A percentile compares a stretch with the other conserved stretches of the same genome.
These are phyloP conservation scores for Threskiornis aethiopicus DNA, from an alignment of 2,797 vertebrate species.

Conservation along the genomic window DNA sequence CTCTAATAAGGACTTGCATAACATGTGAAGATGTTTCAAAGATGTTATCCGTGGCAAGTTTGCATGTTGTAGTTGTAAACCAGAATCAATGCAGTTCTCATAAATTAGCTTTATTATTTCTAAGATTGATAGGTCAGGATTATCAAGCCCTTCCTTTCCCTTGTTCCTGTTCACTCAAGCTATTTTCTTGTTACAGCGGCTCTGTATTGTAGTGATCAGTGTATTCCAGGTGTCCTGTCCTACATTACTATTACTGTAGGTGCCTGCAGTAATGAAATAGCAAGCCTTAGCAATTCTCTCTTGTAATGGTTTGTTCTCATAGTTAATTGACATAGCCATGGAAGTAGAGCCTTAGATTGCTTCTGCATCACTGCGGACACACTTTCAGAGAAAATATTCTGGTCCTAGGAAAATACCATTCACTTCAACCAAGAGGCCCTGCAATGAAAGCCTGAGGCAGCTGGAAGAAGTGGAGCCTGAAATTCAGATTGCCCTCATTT, in stretches of 20 bases:
- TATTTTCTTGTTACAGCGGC: background rate
- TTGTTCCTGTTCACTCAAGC: background rate
- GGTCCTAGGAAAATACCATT: slow-evolving; percentile 1
- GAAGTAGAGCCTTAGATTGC: background rate
- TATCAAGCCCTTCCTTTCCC: background rate
- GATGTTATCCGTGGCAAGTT: rapidly evolving
- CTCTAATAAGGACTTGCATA: background rate
- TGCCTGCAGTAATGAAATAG: background rate
- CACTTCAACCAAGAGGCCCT: background rate
- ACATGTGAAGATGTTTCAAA: background rate
- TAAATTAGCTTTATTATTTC: background rate
- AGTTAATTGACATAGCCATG: slow-evolving; percentile 13
- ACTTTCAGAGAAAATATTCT: background rate
- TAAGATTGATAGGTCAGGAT: background rate
- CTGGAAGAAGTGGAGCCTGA: slow-evolving; percentile 43
- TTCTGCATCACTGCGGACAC: background rate
- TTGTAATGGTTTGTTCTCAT: slow-evolving; percentile 15
- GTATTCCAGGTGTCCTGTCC: background rate
- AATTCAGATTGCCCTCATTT: slow-evolving; percentile 57
- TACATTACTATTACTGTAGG: background rate
- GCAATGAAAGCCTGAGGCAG: slow-evolving; percentile 26
- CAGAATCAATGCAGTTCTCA: background rate
- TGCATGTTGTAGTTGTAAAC: background rate
- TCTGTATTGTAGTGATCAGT: background rate
- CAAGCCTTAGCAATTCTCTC: background rate